Evolutionary conservation across 2,888 invertebrate genomes (phyloP), one percentile per base, ranked within the genome.

Genomic region (Gari tellinella): DNA sequence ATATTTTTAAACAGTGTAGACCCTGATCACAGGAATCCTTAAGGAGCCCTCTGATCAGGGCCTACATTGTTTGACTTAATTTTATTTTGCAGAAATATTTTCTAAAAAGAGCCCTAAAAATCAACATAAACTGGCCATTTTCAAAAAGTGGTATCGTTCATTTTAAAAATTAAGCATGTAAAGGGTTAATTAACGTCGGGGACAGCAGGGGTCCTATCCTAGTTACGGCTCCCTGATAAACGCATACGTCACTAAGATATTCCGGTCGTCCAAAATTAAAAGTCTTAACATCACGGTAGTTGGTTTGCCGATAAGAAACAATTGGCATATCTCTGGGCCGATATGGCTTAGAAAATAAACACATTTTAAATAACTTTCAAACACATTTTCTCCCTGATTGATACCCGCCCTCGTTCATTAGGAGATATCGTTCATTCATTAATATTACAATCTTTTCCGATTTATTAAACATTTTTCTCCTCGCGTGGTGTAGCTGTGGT

Each of bases 311-410:
- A 79, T 79, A 75, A 75, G 60, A 62, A 38, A 79, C 79, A 75
- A 75, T 58, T 48, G 63, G 26, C 40, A 23, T 75, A 75, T 79
- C 79, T 21, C 53, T 2, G 8, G 19, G 37, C 45, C 41, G 79
- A 79, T 79, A 75, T 56, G 49, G 56, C 75, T 63, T 79, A 72
- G 69, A 75, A 75, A 70, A 79, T 79, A 79, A 79, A 79, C 79
- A 79, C 79, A 79, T 79, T 79, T 79, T 79, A 79, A 79, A 79
- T 75, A 69, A 69, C 69, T 79, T 75, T 53, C 79, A 79, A 79
- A 79, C 79, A 79, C 79, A 79, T 79, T 79, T 75, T 26, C 45
- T 48, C 55, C 49, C 53, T 75, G 75, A 75, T 79, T 75, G 75
- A 75, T 75, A 69, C 45, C 31, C 26, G 48, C 37, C 25, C 17